These are phyloP conservation scores for Trichacis sp. DNA, from an alignment of 2,888 invertebrate genomes.

Conservation along the genomic window DNA sequence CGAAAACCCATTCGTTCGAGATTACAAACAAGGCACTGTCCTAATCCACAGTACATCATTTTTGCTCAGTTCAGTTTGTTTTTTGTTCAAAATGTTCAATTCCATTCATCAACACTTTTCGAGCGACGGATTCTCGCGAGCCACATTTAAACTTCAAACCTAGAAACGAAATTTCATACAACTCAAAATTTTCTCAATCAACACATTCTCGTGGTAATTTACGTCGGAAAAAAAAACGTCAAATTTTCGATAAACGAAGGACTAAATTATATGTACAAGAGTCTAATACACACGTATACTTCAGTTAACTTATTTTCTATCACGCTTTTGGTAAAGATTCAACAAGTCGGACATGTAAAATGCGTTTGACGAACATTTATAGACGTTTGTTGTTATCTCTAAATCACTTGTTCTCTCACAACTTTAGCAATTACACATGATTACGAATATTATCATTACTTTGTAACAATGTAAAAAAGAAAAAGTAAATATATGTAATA, in stretches of 20 bases:
- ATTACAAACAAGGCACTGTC: too few relatives aligned
- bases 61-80: too few relatives aligned
- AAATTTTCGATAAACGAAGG: background rate
- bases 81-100: too few relatives aligned
- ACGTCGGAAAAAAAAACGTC: background rate
- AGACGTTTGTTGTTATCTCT: slow-evolving; percentile 9
- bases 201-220: background rate
- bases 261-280: slow-evolving; percentile 6
- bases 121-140: too few relatives aligned
- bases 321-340: slow-evolving; percentile 15
- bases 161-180: background rate
- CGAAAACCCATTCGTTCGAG: too few relatives aligned
- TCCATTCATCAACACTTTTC: too few relatives aligned
- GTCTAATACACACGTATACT: slow-evolving; percentile 22
- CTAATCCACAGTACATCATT: too few relatives aligned
- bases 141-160: too few relatives aligned
- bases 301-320: slow-evolving; percentile 7
- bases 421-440: slow-evolving; percentile 13
- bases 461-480: slow-evolving; percentile 53
- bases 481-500: slow-evolving; percentile 48
- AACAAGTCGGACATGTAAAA: slow-evolving; percentile 11
- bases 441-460: slow-evolving; percentile 27
- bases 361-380: slow-evolving; percentile 2
- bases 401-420: slow-evolving; percentile 6
- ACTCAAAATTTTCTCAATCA: background rate